These are phyloP conservation scores for Anguilla megastoma DNA, from an alignment of 2,797 vertebrate genomes.

Conservation along the genomic window DNA sequence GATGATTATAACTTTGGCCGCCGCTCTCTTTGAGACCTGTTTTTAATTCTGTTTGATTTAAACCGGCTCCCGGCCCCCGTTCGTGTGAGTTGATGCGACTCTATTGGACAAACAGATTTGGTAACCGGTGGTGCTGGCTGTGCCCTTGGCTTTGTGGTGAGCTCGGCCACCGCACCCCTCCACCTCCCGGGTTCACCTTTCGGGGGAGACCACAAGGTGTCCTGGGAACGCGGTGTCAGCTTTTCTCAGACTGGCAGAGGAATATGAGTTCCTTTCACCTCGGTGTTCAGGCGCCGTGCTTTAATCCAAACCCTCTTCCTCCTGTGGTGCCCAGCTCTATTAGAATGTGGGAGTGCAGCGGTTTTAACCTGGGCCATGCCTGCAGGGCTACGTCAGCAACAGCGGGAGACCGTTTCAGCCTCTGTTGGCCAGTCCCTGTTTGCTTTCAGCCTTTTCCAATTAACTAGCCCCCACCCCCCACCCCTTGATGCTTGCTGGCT, in stretches of 20 bases:
- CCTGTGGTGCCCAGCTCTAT: slow-evolving; percentile 17
- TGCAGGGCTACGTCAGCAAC: neutral
- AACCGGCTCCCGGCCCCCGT: neutral
- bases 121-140: neutral
- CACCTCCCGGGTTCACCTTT: neutral
- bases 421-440: slow-evolving; percentile 36
- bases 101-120: neutral
- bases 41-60: slow-evolving; percentile 3
- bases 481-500: slow-evolving; percentile 20
- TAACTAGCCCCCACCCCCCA: slow-evolving; percentile 34
- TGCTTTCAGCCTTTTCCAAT: slow-evolving; percentile 59
- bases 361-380: neutral
- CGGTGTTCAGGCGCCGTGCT: slow-evolving; percentile 4
- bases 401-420: slow-evolving; percentile 16
- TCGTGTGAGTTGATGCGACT: neutral
- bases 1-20: slow-evolving; percentile 12
- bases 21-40: neutral
- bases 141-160: neutral
- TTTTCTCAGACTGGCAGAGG: slow-evolving; percentile 2
- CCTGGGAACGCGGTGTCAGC: slow-evolving; percentile 27
- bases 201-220: neutral
- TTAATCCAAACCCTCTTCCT: slow-evolving; percentile 27
- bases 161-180: neutral
- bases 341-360: neutral
- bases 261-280: slow-evolving; percentile 4